A percentile compares a stretch with the other conserved stretches of the same genome.
Conservation (phyloP, 2,113 vertebrate genomes). For the Prolemur simus region DNA sequence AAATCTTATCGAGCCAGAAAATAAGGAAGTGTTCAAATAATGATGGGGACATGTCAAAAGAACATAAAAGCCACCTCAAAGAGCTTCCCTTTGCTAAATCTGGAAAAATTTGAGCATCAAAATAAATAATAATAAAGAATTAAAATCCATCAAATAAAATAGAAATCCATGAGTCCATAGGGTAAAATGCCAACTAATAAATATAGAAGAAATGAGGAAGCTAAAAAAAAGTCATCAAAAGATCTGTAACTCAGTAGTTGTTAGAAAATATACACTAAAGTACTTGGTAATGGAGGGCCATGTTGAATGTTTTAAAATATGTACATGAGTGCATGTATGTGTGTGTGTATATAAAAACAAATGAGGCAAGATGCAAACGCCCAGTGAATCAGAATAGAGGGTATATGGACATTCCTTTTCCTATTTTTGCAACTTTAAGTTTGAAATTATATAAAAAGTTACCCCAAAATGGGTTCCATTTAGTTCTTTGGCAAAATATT, state of each 20-base stretch:
- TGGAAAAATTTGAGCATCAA: neutral
- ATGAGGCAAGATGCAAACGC: neutral
- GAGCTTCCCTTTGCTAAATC: neutral
- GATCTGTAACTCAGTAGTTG: neutral
- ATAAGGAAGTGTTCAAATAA: neutral
- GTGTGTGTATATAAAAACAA: neutral
- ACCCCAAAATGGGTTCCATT: neutral
- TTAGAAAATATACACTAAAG: neutral
- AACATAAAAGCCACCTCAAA: neutral
- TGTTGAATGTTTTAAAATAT: neutral
- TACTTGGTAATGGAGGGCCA: neutral
- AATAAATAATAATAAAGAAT: slow-evolving; percentile 28
- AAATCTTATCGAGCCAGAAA: neutral
- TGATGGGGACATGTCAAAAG: neutral
- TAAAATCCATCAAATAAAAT: neutral
- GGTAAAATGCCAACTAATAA: slow-evolving; percentile 24
- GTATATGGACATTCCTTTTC: neutral
- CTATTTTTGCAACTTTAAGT: neutral
- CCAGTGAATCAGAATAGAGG: neutral
- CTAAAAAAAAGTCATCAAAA: neutral
- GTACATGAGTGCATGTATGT: neutral
- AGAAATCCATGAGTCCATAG: neutral
- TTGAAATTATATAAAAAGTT: neutral
- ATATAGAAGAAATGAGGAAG: neutral
- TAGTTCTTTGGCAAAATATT: slow-evolving; percentile 1